Base-by-base conservation (phyloP, 2,888 invertebrate genomes). In the Leistus spinibarbis region DNA sequence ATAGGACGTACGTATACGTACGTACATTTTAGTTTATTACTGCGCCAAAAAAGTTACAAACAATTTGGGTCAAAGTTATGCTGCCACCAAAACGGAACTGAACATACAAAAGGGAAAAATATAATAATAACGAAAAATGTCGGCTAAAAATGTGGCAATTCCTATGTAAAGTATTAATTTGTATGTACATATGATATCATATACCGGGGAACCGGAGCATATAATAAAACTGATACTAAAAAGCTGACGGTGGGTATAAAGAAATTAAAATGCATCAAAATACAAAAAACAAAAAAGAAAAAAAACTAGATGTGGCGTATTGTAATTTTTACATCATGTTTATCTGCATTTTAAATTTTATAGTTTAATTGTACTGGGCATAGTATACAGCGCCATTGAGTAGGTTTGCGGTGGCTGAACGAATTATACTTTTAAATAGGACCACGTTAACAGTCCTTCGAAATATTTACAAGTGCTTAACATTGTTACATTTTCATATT, bases 341-440 rank as follows among this genome's bases (percentile, higher is more conserved):
- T 40, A 72, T 72, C 66, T 72, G 72, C 72, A 72, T 72, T 72
- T 72, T 60, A 72, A 72, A 72, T 72, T 72, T 72, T 65, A 72
- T 72, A 72, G 56, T 72, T 72, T 72, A 66, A 72, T 72, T 72
- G 72, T 72, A 64, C 64, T 71, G 53, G 17, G 71, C 54, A 57
- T 40, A 20, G 54, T 64, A 63, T 72, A 65, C 64, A 64, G 64
- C 64, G 71, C 63, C 71, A 13, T 17, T n/a, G 64, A 16, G 56
- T 16, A 23, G n/a, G 20, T 56, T 20, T 22, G 27, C 65, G 65
- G 65, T 57, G 63, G 56, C 22, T 64, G 24, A 0, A 17, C 19
- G 64, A 56, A 72, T 66, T 72, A 72, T 54, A 72, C 72, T 56
- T 56, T 72, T 27, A 72, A 64, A 72, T 56, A 72, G 66, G 72